Evolutionary conservation across 2,797 vertebrate species (phyloP).

Genomic region (Bryconaethiops microstoma): DNA sequence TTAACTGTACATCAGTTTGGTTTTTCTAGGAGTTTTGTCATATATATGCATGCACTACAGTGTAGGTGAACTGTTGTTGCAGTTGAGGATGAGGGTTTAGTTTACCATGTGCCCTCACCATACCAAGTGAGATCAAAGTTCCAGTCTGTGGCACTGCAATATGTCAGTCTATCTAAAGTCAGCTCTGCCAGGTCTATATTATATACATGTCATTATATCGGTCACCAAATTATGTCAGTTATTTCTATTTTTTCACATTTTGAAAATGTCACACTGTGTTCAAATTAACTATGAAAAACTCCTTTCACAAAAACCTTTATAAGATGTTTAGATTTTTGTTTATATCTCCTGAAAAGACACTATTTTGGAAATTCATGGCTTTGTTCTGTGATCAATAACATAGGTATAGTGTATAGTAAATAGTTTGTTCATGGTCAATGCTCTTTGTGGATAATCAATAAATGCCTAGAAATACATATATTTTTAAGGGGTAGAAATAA

Average conservation of each 20-base stretch:
- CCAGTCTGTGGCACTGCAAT: constrained; percentile 6
- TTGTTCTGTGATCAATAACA: too few species aligned
- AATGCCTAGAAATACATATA: background rate
- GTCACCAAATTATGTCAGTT: background rate
- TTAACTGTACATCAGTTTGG: too few species aligned
- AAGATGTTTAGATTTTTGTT: too few species aligned
- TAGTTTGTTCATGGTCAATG: too few species aligned
- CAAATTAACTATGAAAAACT: too few species aligned
- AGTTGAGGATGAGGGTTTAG: background rate
- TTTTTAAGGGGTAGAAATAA: background rate
- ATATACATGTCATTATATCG: too few species aligned
- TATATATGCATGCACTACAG: background rate
- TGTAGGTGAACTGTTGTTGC: background rate
- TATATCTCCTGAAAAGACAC: too few species aligned
- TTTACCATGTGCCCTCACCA: constrained; percentile 17
- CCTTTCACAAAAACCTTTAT: too few species aligned
- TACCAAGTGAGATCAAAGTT: background rate
- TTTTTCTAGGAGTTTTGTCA: background rate
- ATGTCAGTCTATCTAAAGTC: constrained; percentile 40
- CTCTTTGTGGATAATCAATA: too few species aligned
- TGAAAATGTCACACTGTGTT: too few species aligned
- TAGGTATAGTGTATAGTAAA: too few species aligned
- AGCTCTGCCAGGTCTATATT: constrained; percentile 1
- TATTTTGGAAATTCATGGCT: too few species aligned
- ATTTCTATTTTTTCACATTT: background rate